phyloP scores from a whole-genome alignment of 2,797 vertebrate genomes.

The Sebastolobus altivelis region DNA sequence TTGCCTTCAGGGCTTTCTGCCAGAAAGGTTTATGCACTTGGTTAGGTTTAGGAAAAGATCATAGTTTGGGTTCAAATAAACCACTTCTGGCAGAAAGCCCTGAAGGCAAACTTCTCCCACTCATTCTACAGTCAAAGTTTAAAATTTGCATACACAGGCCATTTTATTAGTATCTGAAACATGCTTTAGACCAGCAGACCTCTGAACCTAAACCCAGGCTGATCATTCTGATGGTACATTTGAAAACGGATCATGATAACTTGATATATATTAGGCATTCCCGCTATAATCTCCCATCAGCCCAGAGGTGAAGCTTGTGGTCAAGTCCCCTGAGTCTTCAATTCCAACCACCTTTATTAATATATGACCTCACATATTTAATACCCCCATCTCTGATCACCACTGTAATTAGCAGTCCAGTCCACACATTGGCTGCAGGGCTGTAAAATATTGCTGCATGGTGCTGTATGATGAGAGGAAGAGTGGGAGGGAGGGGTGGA shows the following conservation, averaged over 20 bases:
- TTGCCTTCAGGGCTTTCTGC: too few relatives aligned
- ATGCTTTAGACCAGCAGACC: neutral
- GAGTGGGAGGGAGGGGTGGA: constrained; percentile 17
- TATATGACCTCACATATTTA: constrained; percentile 53
- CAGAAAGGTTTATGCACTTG: too few relatives aligned
- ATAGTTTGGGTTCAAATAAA: too few relatives aligned
- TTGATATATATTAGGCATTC: constrained; percentile 4
- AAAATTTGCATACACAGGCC: neutral
- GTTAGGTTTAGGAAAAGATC: too few relatives aligned
- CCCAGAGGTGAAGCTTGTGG: constrained; percentile 6
- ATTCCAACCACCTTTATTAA: constrained; percentile 55
- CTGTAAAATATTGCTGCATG: constrained; percentile 36
- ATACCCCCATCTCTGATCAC: constrained; percentile 22
- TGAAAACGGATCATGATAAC: neutral
- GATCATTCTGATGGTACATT: neutral
- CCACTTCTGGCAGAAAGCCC: too few relatives aligned
- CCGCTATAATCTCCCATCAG: constrained; percentile 11
- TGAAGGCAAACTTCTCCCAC: too few relatives aligned
- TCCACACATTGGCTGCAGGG: constrained; percentile 23
- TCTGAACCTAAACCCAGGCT: neutral
- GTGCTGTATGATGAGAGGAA: constrained; percentile 21
- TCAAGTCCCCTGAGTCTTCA: constrained; percentile 29
- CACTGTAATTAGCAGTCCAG: constrained; percentile 44
- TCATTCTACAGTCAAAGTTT: neutral
- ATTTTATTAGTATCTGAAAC: neutral